These are phyloP conservation scores for Agonopterix arenella DNA, from an alignment of 2,888 invertebrate genomes.

Conservation along the genomic window DNA sequence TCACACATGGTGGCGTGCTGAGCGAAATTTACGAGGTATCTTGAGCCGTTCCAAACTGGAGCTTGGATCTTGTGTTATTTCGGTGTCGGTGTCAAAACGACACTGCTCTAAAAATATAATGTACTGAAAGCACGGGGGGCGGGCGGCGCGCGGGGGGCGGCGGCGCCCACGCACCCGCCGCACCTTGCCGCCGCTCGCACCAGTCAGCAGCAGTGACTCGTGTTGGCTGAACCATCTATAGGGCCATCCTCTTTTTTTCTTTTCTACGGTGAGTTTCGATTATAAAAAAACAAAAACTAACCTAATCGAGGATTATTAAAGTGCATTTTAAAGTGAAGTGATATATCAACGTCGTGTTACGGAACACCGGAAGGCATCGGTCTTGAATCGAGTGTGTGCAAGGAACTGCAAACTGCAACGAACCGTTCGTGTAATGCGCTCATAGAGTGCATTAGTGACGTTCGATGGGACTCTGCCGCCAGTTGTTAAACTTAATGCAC, in stretches of 20 bases:
- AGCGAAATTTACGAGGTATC: conserved; percentile 44
- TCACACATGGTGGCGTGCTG: conserved; percentile 18
- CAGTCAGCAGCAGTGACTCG: conserved; percentile 75
- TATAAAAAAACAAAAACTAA: conserved; percentile 32
- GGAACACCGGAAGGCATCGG: conserved; percentile 31
- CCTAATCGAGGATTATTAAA: conserved; percentile 34
- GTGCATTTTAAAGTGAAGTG: conserved; percentile 62
- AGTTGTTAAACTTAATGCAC: conserved; percentile 2
- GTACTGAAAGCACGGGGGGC: conserved; percentile 12
- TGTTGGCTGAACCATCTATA: conserved; percentile 80
- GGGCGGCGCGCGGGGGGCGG: conserved; percentile 30
- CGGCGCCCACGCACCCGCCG: conserved; percentile 65
- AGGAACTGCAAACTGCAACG: neutral
- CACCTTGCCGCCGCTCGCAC: conserved; percentile 69
- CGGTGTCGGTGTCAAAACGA: conserved; percentile 74
- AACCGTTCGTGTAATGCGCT: conserved; percentile 6
- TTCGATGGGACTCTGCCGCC: neutral
- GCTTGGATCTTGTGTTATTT: conserved; percentile 65
- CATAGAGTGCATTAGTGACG: conserved; percentile 17
- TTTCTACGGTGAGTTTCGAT: conserved; percentile 67
- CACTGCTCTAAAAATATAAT: conserved; percentile 70
- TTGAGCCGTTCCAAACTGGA: conserved; percentile 43
- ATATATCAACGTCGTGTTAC: conserved; percentile 31
- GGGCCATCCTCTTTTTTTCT: conserved; percentile 72
- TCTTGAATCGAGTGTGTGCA: conserved; percentile 19